These are phyloP conservation scores for Pseudanteris insignis DNA, from an alignment of 2,888 invertebrate genomes.

Conservation along the genomic window DNA sequence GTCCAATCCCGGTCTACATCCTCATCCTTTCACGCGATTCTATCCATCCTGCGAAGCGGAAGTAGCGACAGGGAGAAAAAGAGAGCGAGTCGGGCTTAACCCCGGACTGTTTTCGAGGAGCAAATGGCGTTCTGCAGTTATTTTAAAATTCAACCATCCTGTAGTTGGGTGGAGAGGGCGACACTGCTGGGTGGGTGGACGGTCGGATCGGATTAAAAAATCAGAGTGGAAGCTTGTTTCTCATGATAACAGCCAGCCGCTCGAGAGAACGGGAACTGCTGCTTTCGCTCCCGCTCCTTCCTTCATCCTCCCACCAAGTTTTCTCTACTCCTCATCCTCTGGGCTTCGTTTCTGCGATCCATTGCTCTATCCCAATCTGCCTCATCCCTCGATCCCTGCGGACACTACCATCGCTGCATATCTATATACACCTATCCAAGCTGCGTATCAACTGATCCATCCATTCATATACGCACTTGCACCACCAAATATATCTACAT, in stretches of 20 bases:
- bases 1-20: conserved; percentile 16
- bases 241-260: conserved; percentile 62
- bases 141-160: conserved; percentile 65
- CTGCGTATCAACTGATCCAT: conserved; percentile 46
- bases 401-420: conserved; percentile 45
- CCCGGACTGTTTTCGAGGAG: conserved; percentile 66
- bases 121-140: conserved; percentile 69
- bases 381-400: conserved; percentile 33
- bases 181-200: conserved; percentile 47
- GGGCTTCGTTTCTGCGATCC: conserved; percentile 23
- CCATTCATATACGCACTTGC: conserved; percentile 14
- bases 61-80: conserved; percentile 44
- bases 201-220: conserved; percentile 67
- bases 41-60: conserved; percentile 46
- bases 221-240: conserved; percentile 68
- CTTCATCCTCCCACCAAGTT: conserved; percentile 21
- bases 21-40: conserved; percentile 39
- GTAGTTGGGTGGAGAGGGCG: conserved; percentile 48
- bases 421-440: too few relatives aligned
- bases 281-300: conserved; percentile 38
- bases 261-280: conserved; percentile 48
- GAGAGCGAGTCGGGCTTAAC: conserved; percentile 56
- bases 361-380: conserved; percentile 39
- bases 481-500: conserved; percentile 37
- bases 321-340: conserved; percentile 36